Evolutionary conservation across 2,113 vertebrate genomes (phyloP), one percentile per base, ranked within the genome.

Genomic region (Pseudopodoces humilis): DNA sequence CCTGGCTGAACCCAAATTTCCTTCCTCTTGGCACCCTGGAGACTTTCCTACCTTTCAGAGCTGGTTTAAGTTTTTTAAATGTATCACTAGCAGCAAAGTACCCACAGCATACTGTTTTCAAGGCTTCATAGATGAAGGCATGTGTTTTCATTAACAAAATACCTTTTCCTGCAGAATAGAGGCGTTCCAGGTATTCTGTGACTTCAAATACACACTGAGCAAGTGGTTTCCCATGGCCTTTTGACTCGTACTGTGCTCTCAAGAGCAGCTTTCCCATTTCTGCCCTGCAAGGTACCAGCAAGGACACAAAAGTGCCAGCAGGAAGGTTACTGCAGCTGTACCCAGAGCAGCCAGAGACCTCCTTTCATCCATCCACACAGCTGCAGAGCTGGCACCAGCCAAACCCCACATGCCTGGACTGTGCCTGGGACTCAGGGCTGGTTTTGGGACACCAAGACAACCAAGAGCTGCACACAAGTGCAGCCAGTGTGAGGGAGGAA

Each of bases 351-450:
- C n/a, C 1, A 1, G 65, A 28, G 30, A 19, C 44, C 20, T 83
- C 11, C 9, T 16, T 84, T 79, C 12, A 52, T 4, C 10, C 1
- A 1, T 21, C 43, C 58, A 33, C 27, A 18, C 22, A 63, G 37
- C 44, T 2, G 10, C 11, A 37, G 23, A 86, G 44, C 35, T 39
- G 44, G 56, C 31, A 55, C 11, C 2, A 1, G n/a, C 31, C 3
- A 6, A 23, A 28, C 1, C 6, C 33, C 0, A 0, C 23, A 58
- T 7, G 14, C 47, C 52, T 21, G 20, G 13, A 11, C 62, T 39
- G n/a, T 55, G 9, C 24, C 58, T 14, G 22, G 22, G 46, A 7
- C 24, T 30, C 28, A 20, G 27, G 25, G 21, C 28, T 69, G 76
- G 18, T 15, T 33, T 70, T 0, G 1, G 30, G 27, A 22, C 24